Conservation (phyloP, 2,888 invertebrate genomes). For the Dasysyrphus tricinctus region DNA sequence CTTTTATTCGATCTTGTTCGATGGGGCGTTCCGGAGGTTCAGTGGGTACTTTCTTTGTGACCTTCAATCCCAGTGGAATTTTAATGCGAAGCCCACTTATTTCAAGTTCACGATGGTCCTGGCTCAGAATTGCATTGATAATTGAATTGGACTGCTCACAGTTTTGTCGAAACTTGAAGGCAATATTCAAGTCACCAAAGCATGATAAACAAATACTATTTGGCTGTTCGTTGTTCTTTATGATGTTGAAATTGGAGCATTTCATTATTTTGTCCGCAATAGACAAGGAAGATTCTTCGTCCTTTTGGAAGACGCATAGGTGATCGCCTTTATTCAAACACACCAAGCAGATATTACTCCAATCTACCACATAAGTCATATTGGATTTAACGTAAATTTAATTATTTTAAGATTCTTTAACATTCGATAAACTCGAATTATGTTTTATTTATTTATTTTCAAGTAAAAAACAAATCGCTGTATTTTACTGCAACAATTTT, state of each 20-base stretch:
- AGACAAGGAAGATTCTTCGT: constrained; percentile 77
- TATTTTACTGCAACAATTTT: constrained; percentile 34
- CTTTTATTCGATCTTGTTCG: constrained; percentile 34
- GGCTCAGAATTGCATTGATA: constrained; percentile 78
- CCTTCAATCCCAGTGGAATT: constrained; percentile 78
- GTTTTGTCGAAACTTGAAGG: constrained; percentile 81
- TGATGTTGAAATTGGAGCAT: constrained; percentile 79
- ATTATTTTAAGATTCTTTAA: neutral
- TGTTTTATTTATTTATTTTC: constrained; percentile 1
- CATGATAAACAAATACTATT: constrained; percentile 81
- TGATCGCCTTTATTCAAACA: constrained; percentile 80
- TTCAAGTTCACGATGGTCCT: constrained; percentile 61
- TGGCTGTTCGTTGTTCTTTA: constrained; percentile 78
- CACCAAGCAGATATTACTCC: constrained; percentile 81
- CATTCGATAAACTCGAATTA: neutral
- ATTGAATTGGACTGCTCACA: constrained; percentile 81
- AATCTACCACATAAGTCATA: constrained; percentile 78
- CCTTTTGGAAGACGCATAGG: constrained; percentile 79
- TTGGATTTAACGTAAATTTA: neutral
- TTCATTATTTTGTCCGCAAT: constrained; percentile 81
- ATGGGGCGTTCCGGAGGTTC: constrained; percentile 5
- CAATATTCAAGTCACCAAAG: constrained; percentile 79
- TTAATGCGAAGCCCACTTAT: constrained; percentile 76
- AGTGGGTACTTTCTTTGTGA: constrained; percentile 76
- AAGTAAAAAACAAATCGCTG: constrained; percentile 27